phyloP scores from a whole-genome alignment of 2,888 invertebrate species.

The Drosophila ezoana region DNA sequence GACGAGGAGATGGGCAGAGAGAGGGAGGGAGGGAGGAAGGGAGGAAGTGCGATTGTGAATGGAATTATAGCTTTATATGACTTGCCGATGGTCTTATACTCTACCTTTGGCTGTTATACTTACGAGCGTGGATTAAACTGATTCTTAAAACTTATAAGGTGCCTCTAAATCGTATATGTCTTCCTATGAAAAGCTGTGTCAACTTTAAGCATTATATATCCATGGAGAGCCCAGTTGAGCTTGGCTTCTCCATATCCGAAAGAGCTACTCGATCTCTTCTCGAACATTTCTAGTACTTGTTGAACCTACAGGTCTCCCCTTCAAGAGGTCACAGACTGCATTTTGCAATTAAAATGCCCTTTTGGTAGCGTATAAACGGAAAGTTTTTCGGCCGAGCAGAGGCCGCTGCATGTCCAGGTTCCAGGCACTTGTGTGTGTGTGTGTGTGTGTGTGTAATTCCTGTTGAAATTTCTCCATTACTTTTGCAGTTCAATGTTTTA shows the following conservation, averaged over 20 bases:
- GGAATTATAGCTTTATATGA: too few species aligned
- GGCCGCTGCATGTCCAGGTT: slow-evolving; percentile 42
- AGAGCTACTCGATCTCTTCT: too few species aligned
- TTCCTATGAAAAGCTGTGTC: too few species aligned
- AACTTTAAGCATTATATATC: too few species aligned
- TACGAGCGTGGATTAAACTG: too few species aligned
- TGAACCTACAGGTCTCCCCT: neutral
- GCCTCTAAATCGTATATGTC: too few species aligned
- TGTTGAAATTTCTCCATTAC: slow-evolving; percentile 77
- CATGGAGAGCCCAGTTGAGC: too few species aligned
- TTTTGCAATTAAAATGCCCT: neutral
- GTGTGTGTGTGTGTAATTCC: slow-evolving; percentile 54
- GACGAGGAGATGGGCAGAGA: slow-evolving; percentile 18
- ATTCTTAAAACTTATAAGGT: too few species aligned
- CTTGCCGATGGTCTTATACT: slow-evolving; percentile 34
- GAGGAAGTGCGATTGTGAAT: neutral
- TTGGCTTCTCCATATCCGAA: too few species aligned
- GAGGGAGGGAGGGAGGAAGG: neutral
- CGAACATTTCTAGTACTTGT: too few species aligned
- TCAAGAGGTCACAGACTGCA: neutral
- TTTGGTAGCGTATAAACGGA: slow-evolving; percentile 47
- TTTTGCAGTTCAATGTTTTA: slow-evolving; percentile 79
- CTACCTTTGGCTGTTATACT: slow-evolving; percentile 11
- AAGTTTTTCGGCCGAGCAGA: slow-evolving; percentile 36
- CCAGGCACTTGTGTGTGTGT: slow-evolving; percentile 13